Percentiles rank a stretch among this genome's conserved stretches.
Evolutionary conservation across 2,113 vertebrate genomes (phyloP).

Genomic region (Amblyornis subalaris): DNA sequence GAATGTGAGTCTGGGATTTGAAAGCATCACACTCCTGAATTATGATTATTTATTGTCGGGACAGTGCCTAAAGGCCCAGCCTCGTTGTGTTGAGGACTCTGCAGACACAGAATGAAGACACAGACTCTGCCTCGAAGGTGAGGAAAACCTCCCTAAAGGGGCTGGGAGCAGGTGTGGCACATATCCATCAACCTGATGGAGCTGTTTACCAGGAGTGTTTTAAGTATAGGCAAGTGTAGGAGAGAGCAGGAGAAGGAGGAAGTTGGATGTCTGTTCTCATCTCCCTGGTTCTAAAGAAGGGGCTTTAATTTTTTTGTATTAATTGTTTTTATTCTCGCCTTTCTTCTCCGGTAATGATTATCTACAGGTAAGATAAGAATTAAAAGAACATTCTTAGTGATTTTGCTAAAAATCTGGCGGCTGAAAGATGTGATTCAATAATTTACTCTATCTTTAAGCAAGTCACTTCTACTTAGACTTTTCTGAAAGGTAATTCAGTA

Average conservation of each 20-base stretch:
- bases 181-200: not conserved
- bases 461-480: not conserved
- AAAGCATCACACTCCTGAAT: slow-evolving; percentile 19
- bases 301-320: not conserved
- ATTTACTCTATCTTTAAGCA: not conserved
- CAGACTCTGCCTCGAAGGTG: slow-evolving; percentile 25
- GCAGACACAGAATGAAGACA: not conserved
- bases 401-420: not conserved
- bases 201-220: not conserved
- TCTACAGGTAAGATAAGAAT: slow-evolving; percentile 30
- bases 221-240: not conserved
- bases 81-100: not conserved
- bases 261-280: not conserved
- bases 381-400: not conserved
- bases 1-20: slow-evolving; percentile 29
- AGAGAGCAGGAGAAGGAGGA: not conserved
- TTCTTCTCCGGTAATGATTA: not conserved
- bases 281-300: not conserved
- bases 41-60: slow-evolving; percentile 51
- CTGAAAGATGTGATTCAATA: not conserved
- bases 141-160: slow-evolving; percentile 29
- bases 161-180: slow-evolving; percentile 46
- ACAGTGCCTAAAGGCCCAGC: not conserved
- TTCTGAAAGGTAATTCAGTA: not conserved
- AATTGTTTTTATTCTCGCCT: not conserved